These are phyloP conservation scores for Ditylenchus weischeri DNA, from an alignment of 2,888 invertebrate species.

Conservation along the genomic window DNA sequence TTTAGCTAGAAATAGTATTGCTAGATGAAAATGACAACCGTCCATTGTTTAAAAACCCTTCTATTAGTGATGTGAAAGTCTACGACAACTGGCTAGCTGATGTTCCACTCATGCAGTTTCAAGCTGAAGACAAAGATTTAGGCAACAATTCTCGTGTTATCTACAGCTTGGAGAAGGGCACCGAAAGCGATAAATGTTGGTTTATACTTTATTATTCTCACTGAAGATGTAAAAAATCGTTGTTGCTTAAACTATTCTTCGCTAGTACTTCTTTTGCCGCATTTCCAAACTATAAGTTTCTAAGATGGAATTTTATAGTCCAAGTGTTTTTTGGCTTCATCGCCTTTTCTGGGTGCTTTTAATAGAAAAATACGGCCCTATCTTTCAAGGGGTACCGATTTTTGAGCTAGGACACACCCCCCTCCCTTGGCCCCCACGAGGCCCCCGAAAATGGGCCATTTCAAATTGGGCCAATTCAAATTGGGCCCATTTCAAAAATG, in stretches of 20 bases:
- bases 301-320: too few species aligned
- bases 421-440: too few species aligned
- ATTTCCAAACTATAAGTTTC: background rate
- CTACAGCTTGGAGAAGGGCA: slow-evolving; percentile 26
- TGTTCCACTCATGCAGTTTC: slow-evolving; percentile 31
- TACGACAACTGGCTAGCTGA: slow-evolving; percentile 45
- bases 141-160: slow-evolving; percentile 27
- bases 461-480: too few species aligned
- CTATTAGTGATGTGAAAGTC: slow-evolving; percentile 35
- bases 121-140: slow-evolving; percentile 37
- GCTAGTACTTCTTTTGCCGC: too few species aligned
- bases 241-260: background rate
- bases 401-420: too few species aligned
- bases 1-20: slow-evolving; percentile 37
- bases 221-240: too few species aligned
- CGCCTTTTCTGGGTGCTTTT: too few species aligned
- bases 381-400: too few species aligned
- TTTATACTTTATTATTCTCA: background rate
- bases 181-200: slow-evolving; percentile 4
- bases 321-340: too few species aligned
- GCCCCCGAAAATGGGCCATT: too few species aligned
- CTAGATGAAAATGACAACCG: slow-evolving; percentile 46
- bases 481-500: too few species aligned
- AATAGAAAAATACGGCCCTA: too few species aligned
- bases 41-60: slow-evolving; percentile 32